Evolutionary conservation across 2,113 vertebrate species (phyloP), one percentile per base, ranked within the genome.

Genomic region (Gracilinanus agilis): DNA sequence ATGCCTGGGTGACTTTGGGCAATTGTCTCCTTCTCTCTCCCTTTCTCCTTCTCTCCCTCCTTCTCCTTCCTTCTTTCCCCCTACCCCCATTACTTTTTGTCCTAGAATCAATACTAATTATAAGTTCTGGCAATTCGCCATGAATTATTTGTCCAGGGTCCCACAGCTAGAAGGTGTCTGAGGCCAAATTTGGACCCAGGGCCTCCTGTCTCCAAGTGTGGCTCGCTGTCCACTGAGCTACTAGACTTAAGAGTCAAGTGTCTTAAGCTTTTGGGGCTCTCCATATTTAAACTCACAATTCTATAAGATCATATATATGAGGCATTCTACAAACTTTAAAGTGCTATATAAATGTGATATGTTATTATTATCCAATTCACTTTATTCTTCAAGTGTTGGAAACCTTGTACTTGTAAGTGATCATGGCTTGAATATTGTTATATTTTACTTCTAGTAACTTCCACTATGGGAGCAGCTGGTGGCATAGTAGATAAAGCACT

Each of bases 361-460:
- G 7, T n/a, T 83, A 40, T 40, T 40, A 83, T 56, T 24, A 56
- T 21, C 16, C n/a, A 23, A 40, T 58, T 44, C 40, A 23, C 2
- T 55, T 61, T 92, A 89, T 44, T 67, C 21, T 55, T 25, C 44
- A 8, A 34, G 54, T 8, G 0, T 61, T 29, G 58, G 83, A 93
- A 83, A 54, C 10, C 29, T 95, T 67, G 90, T 44, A 40, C 58
- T 93, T 90, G 12, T 95, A 75, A 93, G 58, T 90, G 24, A 7
- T n/a, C 88, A 90, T 55, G 56, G 24, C 93, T 92, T 55, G 9
- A 25, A 8, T 53, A 58, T 27, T 91, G 58, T 1, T 8, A 27
- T 16, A 6, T 44, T 83, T 67, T 94, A 23, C 93, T 91, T 92
- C 34, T 55, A 2, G 9, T 13, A n/a, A 44, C 54, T 94, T 92